A percentile compares a stretch with the other conserved stretches of the same genome.
Conservation (phyloP, 1,140 invertebrate species). For the Dendrolimus kikuchii region DNA sequence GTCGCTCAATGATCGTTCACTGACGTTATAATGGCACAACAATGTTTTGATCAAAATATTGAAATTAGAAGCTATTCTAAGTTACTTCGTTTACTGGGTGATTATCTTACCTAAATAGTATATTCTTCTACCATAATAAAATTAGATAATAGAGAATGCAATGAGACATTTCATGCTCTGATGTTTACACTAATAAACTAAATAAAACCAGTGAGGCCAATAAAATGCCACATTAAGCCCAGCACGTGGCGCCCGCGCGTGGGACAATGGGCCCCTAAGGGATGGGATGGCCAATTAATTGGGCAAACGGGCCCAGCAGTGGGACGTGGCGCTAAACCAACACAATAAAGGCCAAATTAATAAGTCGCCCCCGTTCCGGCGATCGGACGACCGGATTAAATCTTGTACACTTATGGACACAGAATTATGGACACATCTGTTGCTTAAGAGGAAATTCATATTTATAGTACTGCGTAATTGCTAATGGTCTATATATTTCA, state of each 20-base stretch:
- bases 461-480: no score
- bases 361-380: constrained; percentile 18
- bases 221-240: constrained; percentile 16
- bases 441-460: no score
- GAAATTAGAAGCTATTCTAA: no score
- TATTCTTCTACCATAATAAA: no score
- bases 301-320: constrained; percentile 34
- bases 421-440: no score
- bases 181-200: constrained; percentile 15
- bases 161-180: background rate
- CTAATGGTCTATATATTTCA: no score
- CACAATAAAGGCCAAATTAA: constrained; percentile 39
- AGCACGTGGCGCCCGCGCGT: constrained; percentile 3
- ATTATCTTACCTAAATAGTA: no score
- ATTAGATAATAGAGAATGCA: no score
- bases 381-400: constrained; percentile 24
- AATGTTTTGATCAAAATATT: no score
- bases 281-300: constrained; percentile 34
- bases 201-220: constrained; percentile 31
- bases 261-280: background rate
- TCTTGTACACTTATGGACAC: constrained; percentile 14
- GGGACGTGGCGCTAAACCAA: constrained; percentile 4
- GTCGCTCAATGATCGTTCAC: no score
- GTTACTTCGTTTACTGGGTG: no score
- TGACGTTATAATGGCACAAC: no score